phyloP scores from a whole-genome alignment of 1,140 invertebrate genomes.

The Plutomurus gul region DNA sequence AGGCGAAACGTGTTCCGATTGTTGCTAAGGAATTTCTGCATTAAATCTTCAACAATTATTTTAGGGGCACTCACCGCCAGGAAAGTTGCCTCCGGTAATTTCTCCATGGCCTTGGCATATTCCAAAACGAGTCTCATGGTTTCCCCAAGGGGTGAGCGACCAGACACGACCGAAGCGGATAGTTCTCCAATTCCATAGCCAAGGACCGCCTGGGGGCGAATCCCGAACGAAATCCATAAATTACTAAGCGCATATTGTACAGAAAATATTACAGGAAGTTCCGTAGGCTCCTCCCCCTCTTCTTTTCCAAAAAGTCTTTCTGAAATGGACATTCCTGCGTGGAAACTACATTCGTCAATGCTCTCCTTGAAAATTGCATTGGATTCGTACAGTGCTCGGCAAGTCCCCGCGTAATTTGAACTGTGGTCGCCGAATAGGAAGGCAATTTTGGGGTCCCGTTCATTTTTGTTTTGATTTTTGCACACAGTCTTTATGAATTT shows the following conservation, averaged over 20 bases:
- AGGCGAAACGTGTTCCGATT: neutral
- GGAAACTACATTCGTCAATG: neutral
- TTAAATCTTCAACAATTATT: neutral
- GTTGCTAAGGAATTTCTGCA: neutral
- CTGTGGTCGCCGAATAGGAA: neutral
- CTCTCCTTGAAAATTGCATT: neutral
- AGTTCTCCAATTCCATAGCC: neutral
- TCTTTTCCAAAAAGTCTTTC: neutral
- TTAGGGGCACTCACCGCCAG: neutral
- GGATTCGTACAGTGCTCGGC: neutral
- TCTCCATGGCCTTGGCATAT: neutral
- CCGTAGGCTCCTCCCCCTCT: neutral
- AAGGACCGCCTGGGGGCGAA: neutral
- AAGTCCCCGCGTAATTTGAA: neutral
- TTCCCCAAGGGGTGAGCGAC: neutral
- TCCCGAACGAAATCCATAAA: neutral
- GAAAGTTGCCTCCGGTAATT: neutral
- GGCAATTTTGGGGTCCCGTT: neutral
- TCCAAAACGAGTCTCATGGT: neutral
- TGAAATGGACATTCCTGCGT: neutral
- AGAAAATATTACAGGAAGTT: neutral
- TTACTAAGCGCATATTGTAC: neutral
- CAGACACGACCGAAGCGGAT: neutral
- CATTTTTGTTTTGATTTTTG: neutral
- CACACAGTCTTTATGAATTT: neutral